Percentiles rank a stretch among this genome's conserved stretches.
phyloP scores from a whole-genome alignment of 1,140 invertebrate genomes.

The Gonatopus flavifemur region DNA sequence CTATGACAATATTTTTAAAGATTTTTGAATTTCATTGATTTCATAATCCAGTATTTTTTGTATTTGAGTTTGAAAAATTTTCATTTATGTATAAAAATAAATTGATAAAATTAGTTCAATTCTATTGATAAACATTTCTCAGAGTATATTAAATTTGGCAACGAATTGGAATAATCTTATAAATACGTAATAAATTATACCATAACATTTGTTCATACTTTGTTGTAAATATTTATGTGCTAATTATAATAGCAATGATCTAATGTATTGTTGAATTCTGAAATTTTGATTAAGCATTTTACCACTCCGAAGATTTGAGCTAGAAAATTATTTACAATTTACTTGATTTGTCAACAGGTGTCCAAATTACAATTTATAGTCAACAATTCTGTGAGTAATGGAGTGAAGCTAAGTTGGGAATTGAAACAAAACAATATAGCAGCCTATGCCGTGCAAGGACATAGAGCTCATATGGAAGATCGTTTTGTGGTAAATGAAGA shows the following conservation, averaged over 20 bases:
- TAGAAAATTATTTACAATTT: conserved; percentile 10
- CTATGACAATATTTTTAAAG: no score
- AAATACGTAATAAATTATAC: not conserved
- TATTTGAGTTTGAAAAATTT: no score
- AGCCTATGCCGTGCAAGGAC: conserved; percentile 86
- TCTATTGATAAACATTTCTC: no score
- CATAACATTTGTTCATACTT: not conserved
- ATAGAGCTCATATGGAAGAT: conserved; percentile 90
- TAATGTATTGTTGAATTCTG: not conserved
- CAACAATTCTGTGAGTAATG: conserved; percentile 40
- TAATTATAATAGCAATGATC: not conserved
- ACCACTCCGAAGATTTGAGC: not conserved
- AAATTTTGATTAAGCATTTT: not conserved
- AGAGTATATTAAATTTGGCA: no score
- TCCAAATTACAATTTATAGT: conserved; percentile 53
- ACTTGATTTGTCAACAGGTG: conserved; percentile 30
- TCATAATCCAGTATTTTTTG: no score
- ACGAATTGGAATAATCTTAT: not conserved
- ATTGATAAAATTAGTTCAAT: no score
- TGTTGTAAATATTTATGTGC: not conserved
- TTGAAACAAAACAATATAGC: conserved; percentile 72
- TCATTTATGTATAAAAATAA: no score
- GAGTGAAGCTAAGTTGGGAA: conserved; percentile 76
- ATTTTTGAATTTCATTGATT: no score
- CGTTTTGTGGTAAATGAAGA: conserved; percentile 69